Base-by-base conservation (phyloP, 1,140 invertebrate species). In the Lordiphosa clarofinis region DNA sequence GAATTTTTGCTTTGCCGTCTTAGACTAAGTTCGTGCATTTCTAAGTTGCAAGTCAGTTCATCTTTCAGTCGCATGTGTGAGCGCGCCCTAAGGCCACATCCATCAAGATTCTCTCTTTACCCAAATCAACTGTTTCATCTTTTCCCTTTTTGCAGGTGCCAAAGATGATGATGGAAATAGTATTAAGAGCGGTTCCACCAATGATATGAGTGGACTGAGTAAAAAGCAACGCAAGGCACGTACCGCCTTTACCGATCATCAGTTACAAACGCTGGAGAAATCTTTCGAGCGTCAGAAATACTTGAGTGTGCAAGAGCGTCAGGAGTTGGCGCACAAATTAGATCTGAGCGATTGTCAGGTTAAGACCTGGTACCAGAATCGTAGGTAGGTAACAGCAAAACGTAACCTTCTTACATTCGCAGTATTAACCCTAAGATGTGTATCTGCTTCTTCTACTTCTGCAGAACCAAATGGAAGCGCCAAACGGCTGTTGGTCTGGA, bases 321-420 rank as follows among this genome's bases (percentile, higher is more conserved):
- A 99, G 96, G 98, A 99, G 90, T 90, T 99, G 59, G 98, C 98
- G 0, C 95, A 97, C 24, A 98, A 98, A 89, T 92, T 99, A 35
- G 96, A 96, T 59, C 92, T 99, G 19, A 98, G 96, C 6, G 98
- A 99, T 89, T 99, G 98, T 9, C 98, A 99, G 92, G 98, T 99
- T 73, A 99, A 99, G 90, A 99, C 98, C 55, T 99, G 98, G 98
- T 99, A 99, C 90, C 98, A 99, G 90, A 99, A 99, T 89, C 92
- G 98, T 92, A 94, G 98, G 97, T 99, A 89, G 91, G 92, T 87
- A 11, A 28, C 12, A 12, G n/a, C 37, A n/a, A 5, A 44, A 19
- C 33, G n/a, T 5, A 38, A 33, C 36, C 7, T 50, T 40, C 4
- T n/a, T 38, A 36, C 24, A 1, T 15, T 5, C 1, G 8, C n/a